These are phyloP conservation scores for Acarapis woodi DNA, from an alignment of 1,140 invertebrate species.

Conservation along the genomic window DNA sequence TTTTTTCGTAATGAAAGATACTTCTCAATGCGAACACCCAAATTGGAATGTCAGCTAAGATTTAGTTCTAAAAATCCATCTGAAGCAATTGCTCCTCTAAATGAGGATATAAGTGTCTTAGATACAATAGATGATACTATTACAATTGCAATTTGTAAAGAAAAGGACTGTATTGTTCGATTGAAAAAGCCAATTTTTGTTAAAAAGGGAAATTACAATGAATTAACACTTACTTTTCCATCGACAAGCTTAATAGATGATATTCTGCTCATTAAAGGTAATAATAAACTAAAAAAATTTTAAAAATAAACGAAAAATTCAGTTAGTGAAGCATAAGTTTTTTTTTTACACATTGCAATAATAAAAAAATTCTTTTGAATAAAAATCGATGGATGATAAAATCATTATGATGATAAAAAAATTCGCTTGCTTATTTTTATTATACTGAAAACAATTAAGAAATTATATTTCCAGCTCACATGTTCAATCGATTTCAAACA, in stretches of 20 bases:
- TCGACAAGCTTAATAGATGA: conserved; percentile 8
- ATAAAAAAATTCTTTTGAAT: too few species aligned
- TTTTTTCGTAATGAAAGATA: conserved; percentile 5
- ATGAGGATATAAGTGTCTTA: conserved; percentile 11
- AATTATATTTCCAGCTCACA: too few species aligned
- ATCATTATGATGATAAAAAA: not conserved
- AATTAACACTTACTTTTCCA: conserved; percentile 12
- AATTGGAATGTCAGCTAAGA: conserved; percentile 13
- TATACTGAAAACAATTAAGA: not conserved
- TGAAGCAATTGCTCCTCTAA: not conserved
- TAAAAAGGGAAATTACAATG: conserved; percentile 13
- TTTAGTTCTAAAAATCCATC: conserved; percentile 10
- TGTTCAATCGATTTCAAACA: too few species aligned
- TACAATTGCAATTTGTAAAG: conserved; percentile 11
- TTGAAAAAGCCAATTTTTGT: conserved; percentile 14
- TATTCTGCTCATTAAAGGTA: conserved; percentile 10
- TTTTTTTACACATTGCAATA: too few species aligned
- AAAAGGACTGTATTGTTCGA: conserved; percentile 14
- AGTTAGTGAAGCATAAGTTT: too few species aligned
- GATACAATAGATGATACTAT: conserved; percentile 11
- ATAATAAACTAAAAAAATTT: too few species aligned
- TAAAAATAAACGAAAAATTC: too few species aligned
- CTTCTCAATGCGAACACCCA: conserved; percentile 13
- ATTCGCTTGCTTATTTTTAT: not conserved
- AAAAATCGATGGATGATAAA: too few species aligned